Evolutionary conservation across 2,797 vertebrate species (phyloP), one percentile per base, ranked within the genome.

Genomic region (Picus viridis): DNA sequence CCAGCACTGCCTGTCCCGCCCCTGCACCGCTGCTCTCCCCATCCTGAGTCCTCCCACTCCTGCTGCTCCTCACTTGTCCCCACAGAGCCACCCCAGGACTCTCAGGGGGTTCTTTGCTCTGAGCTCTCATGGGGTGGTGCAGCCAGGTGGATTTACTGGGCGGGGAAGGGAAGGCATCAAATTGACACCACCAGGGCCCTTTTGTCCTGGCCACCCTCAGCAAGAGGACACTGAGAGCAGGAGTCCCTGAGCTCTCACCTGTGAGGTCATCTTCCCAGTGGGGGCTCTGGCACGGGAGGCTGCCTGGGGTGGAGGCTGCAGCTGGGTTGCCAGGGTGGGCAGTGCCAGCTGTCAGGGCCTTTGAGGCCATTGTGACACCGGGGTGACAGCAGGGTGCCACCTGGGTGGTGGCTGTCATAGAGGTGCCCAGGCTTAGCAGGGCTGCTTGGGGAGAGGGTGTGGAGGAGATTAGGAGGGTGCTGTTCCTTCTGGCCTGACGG

Each of bases 31-130:
- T n/a, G 67, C 27, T 16, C 16, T 2, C 12, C 53, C 29, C 29
- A 12, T 39, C 34, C 2, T 39, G 20, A 9, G 4, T 27, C 73
- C 77, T 32, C 19, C 49, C 49, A 1, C 6, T 4, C 64, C 3
- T 1, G 45, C 59, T 23, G 32, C 69, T 58, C 47, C 41, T 20
- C 1, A 0, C 57, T 32, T 5, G 3, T 26, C 15, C 78, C 68
- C 5, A 0, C 1, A 1, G 47, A 72, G 23, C 76, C n/a, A 0
- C 2, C 36, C 64, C 58, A 13, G 47, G 41, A 5, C n/a, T 5
- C 0, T 2, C 45, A 8, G 23, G 1, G 0, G 1, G 15, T 1
- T 1, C 2, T 57, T 19, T 30, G 15, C 83, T 12, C 39, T 3
- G 32, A 83, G 70, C 70, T 32, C 75, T 9, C 16, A 3, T 54